Percentiles rank a stretch among this genome's conserved stretches.
phyloP scores from a whole-genome alignment of 2,113 vertebrate species.

The Zosterops lateralis region DNA sequence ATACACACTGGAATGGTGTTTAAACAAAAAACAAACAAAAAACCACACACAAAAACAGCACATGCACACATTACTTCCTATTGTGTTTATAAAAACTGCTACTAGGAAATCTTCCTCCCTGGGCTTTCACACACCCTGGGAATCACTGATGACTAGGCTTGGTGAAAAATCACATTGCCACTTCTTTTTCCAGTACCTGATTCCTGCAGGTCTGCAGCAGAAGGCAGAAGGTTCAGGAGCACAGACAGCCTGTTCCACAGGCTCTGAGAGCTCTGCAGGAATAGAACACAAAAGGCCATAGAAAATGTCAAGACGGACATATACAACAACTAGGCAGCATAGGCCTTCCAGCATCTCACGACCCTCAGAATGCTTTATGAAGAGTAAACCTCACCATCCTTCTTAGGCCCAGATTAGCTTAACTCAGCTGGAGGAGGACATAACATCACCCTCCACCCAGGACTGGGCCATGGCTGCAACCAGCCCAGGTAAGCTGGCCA shows the following conservation, averaged over 20 bases:
- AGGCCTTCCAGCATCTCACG: not conserved
- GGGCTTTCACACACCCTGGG: not conserved
- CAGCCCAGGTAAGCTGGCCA: not conserved
- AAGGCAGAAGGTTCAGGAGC: constrained; percentile 92
- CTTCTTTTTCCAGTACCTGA: constrained; percentile 73
- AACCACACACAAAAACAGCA: not conserved
- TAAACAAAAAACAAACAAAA: not conserved
- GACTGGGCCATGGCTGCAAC: not conserved
- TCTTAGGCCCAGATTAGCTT: not conserved
- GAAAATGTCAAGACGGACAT: not conserved
- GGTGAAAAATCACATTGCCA: not conserved
- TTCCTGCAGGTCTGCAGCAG: constrained; percentile 87
- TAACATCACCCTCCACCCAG: not conserved
- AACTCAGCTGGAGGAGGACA: not conserved
- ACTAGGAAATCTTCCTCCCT: not conserved
- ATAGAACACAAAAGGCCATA: not conserved
- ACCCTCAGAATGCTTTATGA: not conserved
- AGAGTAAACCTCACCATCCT: not conserved
- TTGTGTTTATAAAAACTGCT: not conserved
- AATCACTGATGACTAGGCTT: not conserved
- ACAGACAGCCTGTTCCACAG: constrained; percentile 97
- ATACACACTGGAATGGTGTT: not conserved
- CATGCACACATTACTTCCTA: fast-evolving
- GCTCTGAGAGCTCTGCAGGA: constrained; percentile 90
- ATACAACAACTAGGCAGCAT: fast-evolving